Percentiles rank a stretch among this genome's conserved stretches.
phyloP scores from a whole-genome alignment of 2,797 vertebrate genomes.

The Acrocephalus scirpaceus region DNA sequence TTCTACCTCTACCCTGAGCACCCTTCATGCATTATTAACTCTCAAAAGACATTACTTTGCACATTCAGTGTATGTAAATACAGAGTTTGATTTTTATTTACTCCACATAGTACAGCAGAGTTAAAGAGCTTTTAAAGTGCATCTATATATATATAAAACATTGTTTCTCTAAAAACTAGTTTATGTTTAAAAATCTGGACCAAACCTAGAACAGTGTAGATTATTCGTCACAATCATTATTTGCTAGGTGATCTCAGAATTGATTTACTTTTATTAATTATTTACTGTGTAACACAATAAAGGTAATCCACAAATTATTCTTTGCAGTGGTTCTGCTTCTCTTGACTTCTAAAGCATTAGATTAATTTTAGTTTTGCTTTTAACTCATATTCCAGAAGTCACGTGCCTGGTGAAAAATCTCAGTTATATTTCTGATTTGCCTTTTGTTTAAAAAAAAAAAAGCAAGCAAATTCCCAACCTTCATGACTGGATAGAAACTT shows the following conservation, averaged over 20 bases:
- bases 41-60: neutral
- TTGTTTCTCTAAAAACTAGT: neutral
- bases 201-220: neutral
- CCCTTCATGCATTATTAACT: constrained; percentile 18
- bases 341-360: neutral
- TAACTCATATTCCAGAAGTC: neutral
- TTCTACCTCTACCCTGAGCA: neutral
- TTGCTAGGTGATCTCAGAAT: neutral
- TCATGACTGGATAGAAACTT: neutral
- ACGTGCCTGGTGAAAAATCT: neutral
- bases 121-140: neutral
- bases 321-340: neutral
- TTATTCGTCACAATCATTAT: neutral
- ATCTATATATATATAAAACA: neutral
- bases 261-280: neutral
- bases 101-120: neutral
- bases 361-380: constrained; percentile 6
- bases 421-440: neutral
- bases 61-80: neutral
- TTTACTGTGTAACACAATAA: neutral
- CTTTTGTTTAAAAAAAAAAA: neutral
- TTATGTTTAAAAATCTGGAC: neutral
- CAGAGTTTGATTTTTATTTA: neutral
- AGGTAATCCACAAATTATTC: neutral
- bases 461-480: neutral